These are phyloP conservation scores for Tauraco erythrolophus DNA, from an alignment of 2,113 vertebrate species.

Conservation along the genomic window DNA sequence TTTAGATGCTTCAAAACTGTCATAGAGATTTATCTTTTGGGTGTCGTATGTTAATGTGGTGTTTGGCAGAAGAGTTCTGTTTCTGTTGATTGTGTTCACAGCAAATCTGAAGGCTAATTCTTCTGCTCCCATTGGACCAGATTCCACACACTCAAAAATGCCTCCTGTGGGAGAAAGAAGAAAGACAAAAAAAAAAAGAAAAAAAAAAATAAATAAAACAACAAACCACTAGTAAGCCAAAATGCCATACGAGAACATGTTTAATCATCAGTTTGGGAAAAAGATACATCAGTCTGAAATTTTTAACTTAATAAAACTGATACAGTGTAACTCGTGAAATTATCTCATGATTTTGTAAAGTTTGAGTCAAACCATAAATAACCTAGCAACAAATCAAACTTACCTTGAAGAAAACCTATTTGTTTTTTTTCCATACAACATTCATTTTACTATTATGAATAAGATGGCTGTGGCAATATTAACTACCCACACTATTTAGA, in stretches of 20 bases:
- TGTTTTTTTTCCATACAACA: background rate
- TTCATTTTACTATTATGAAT: background rate
- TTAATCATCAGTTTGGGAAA: background rate
- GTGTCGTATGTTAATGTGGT: conserved; percentile 98
- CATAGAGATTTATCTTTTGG: conserved; percentile 99
- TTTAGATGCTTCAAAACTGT: conserved; percentile 98
- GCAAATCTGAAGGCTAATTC: conserved; percentile 99
- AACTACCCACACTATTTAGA: background rate
- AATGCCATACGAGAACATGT: background rate
- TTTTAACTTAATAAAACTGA: background rate
- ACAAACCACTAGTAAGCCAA: background rate
- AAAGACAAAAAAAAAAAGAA: background rate
- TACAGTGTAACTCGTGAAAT: background rate
- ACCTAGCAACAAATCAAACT: background rate
- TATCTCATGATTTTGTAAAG: background rate
- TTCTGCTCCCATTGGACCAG: conserved; percentile 95
- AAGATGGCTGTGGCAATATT: background rate
- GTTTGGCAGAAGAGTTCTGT: conserved; percentile 97
- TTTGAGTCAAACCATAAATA: background rate
- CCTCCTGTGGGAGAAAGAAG: conserved; percentile 81
- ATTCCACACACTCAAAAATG: conserved; percentile 98
- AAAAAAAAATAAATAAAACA: no score
- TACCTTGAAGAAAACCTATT: background rate
- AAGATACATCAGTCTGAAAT: background rate
- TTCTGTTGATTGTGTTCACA: conserved; percentile 99